These are phyloP conservation scores for Drosophila subobscura DNA, from an alignment of 1,140 invertebrate genomes.

Conservation along the genomic window DNA sequence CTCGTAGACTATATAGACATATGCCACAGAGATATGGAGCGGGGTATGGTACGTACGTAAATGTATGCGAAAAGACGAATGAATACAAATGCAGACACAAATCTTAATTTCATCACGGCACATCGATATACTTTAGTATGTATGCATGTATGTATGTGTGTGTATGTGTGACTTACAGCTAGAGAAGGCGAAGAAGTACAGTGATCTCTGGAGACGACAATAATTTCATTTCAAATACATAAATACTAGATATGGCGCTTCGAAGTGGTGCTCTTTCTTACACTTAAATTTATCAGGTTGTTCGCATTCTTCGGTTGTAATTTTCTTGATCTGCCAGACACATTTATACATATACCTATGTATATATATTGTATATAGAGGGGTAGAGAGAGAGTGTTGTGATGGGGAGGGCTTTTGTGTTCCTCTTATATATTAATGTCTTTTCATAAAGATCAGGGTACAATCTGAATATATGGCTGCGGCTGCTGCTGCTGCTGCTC, in stretches of 20 bases:
- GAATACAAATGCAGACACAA: conserved; percentile 10
- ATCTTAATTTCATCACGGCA: conserved; percentile 28
- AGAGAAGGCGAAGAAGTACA: conserved; percentile 5
- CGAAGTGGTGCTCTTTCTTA: conserved; percentile 21
- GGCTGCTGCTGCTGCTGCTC: neutral
- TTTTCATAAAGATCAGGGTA: conserved; percentile 36
- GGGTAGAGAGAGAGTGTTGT: conserved; percentile 6
- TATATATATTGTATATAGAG: conserved; percentile 19
- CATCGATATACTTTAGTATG: conserved; percentile 5
- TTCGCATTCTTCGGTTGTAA: conserved; percentile 22
- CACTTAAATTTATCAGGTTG: conserved; percentile 41
- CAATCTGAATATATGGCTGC: conserved; percentile 43
- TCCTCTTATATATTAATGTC: conserved; percentile 47
- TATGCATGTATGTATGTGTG: conserved; percentile 1
- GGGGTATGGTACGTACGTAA: conserved; percentile 15
- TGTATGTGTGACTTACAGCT: conserved; percentile 13
- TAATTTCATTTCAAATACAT: conserved; percentile 25
- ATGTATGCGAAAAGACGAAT: conserved; percentile 7
- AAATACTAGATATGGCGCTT: conserved; percentile 47
- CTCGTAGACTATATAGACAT: conserved; percentile 8
- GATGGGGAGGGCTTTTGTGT: neutral
- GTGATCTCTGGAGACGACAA: conserved; percentile 17
- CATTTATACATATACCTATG: no score
- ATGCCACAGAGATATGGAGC: conserved; percentile 21
- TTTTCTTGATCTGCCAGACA: no score